Percentiles rank a stretch among this genome's conserved stretches.
These are phyloP conservation scores for Zootoca vivipara DNA, from an alignment of 2,113 vertebrate species.

Conservation along the genomic window DNA sequence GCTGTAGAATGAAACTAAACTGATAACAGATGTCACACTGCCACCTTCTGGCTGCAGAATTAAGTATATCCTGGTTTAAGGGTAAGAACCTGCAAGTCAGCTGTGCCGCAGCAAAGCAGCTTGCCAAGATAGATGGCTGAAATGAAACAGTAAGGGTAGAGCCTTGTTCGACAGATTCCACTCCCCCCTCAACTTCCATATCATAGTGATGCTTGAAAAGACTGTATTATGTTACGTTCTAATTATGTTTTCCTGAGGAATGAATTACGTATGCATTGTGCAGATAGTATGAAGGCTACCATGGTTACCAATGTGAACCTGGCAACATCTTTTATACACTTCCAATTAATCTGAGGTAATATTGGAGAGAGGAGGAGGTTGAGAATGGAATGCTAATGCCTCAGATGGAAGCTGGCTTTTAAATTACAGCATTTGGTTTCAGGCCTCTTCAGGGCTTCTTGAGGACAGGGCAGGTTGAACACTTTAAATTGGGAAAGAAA, in stretches of 20 bases:
- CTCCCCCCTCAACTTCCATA: constrained; percentile 54
- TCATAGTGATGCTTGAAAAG: constrained; percentile 47
- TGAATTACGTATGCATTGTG: constrained; percentile 71
- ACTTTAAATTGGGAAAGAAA: background rate
- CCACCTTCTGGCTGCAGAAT: constrained; percentile 71
- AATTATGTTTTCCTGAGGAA: constrained; percentile 70
- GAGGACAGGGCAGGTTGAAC: background rate
- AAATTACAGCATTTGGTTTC: constrained; percentile 54
- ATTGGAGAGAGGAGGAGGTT: constrained; percentile 64
- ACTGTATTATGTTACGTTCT: constrained; percentile 59
- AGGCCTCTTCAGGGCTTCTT: background rate
- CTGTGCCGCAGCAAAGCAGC: constrained; percentile 31
- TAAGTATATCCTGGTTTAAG: background rate
- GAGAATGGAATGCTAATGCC: constrained; percentile 65
- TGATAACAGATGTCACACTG: constrained; percentile 73
- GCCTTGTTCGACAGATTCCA: constrained; percentile 1
- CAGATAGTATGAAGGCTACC: constrained; percentile 71
- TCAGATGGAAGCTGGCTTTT: constrained; percentile 60
- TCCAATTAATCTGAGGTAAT: constrained; percentile 75
- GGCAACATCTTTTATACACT: constrained; percentile 70
- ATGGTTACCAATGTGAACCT: constrained; percentile 74
- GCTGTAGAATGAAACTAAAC: background rate
- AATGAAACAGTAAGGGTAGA: constrained; percentile 10
- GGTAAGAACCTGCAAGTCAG: background rate
- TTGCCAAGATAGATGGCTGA: constrained; percentile 19